Conservation (phyloP, 2,113 vertebrate genomes). For the Engystomops pustulosus region DNA sequence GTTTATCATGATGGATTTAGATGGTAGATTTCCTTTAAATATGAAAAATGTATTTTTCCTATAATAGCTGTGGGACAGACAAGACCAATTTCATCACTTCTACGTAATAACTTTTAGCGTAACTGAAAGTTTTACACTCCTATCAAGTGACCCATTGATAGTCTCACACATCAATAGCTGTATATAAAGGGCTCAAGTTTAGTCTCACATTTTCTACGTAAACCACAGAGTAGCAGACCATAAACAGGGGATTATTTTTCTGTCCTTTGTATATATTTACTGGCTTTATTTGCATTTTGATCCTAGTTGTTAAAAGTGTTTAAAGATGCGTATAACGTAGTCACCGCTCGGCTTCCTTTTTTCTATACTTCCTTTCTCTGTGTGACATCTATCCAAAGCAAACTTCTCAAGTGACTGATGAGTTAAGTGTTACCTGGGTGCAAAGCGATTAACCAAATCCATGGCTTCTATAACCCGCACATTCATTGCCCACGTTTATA, state of each 20-base stretch:
- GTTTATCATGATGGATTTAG: too few species aligned
- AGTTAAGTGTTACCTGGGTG: background rate
- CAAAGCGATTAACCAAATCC: background rate
- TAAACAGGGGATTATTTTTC: background rate
- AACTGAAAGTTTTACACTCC: background rate
- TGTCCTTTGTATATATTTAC: background rate
- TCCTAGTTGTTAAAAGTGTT: constrained; percentile 5
- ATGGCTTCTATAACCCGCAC: background rate
- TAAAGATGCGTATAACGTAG: constrained; percentile 1
- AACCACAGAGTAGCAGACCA: constrained; percentile 1
- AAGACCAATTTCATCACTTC: background rate
- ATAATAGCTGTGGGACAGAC: background rate
- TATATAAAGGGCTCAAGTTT: background rate
- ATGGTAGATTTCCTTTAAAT: background rate
- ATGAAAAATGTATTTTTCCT: background rate
- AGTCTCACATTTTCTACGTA: background rate
- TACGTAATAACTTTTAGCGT: background rate
- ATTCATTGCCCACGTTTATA: too few species aligned
- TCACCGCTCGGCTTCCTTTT: constrained; percentile 20
- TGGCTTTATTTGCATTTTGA: background rate
- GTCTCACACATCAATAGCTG: background rate
- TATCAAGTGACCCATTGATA: background rate
- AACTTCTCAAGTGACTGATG: constrained; percentile 31
- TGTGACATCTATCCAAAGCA: background rate
- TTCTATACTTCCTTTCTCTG: constrained; percentile 15